Evolutionary conservation across 1,140 invertebrate genomes (phyloP), one percentile per base, ranked within the genome.

Genomic region (Drosophila orena): DNA sequence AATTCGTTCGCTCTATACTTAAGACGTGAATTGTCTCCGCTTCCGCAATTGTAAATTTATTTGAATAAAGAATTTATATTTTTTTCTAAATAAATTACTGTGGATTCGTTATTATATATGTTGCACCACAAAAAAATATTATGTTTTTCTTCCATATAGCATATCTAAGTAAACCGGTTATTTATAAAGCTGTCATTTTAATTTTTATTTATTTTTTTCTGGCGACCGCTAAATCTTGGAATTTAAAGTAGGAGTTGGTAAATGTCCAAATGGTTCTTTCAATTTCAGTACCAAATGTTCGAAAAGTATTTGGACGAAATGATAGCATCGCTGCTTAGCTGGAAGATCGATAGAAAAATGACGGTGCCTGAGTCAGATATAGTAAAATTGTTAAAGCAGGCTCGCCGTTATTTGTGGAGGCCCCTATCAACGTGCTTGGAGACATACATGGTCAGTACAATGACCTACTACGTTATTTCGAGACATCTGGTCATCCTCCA

Each of bases 381-480:
- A 8, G 24, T 34, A 15, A 34, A 57, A 1, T 34, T 83, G 8
- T 22, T 78, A 10, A 94, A 98, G 70, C 98, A 98, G 93, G 99
- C 96, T 47, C 94, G 98, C 83, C 97, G 73, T 94, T 99, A 79
- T 98, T 99, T 93, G 93, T 99, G 62, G 98, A 99, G 93, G 98
- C 98, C 47, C 98, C 98, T 46, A 93, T 99, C 34, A 99, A 99
- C 94, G 99, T 99, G 84, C 99, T 98, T 94, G 97, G 97, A 93
- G 99, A 99, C 93, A 99, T 99, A 88, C 99, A 99, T 93, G 99
- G 99, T 64, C 97, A 98, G 93, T 99, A 99, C 92, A 98, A 98
- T 92, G 99, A 99, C 93, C 93, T 99, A 30, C 93, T 99, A 69
- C 95, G 98, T 89, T 94, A 99, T 71, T 99, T 99, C 93, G 98